Evolutionary conservation across 2,797 vertebrate species (phyloP).

Genomic region (Austrolebias charrua): DNA sequence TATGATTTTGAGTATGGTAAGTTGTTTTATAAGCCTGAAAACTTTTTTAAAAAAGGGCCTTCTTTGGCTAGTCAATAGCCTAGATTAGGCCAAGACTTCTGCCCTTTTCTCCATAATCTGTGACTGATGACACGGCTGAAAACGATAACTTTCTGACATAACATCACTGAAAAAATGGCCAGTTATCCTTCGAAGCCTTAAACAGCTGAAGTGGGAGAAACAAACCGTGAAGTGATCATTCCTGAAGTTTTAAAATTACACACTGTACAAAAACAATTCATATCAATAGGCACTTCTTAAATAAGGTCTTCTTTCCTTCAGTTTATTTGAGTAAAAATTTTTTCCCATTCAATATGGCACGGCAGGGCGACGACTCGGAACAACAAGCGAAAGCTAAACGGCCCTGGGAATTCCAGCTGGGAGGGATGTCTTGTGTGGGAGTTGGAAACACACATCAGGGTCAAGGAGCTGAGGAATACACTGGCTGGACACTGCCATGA

Average conservation of each 20-base stretch:
- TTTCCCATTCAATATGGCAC: conserved; percentile 66
- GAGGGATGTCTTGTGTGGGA: conserved; percentile 51
- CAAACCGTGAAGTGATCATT: conserved; percentile 65
- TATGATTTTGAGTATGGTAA: no score
- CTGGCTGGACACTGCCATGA: conserved; percentile 29
- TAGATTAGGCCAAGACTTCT: no score
- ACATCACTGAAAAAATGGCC: no score
- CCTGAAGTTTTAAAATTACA: conserved; percentile 67
- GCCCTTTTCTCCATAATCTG: no score
- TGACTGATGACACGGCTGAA: no score
- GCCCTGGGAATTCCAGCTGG: conserved; percentile 54
- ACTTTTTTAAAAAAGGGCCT: no score
- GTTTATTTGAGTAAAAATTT: conserved; percentile 53
- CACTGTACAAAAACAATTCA: conserved; percentile 71
- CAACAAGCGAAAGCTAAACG: conserved; percentile 35
- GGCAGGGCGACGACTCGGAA: conserved; percentile 55
- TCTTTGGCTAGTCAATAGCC: no score
- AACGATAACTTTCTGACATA: no score
- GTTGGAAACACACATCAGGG: conserved; percentile 41
- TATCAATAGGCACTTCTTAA: conserved; percentile 84
- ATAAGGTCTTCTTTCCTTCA: conserved; percentile 57
- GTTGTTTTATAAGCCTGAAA: no score
- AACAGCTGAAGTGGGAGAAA: conserved; percentile 52
- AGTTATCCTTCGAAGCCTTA: conserved; percentile 21
- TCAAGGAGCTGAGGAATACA: conserved; percentile 29